Evolutionary conservation across 1,140 invertebrate species (phyloP).

Genomic region (Elysia chlorotica): DNA sequence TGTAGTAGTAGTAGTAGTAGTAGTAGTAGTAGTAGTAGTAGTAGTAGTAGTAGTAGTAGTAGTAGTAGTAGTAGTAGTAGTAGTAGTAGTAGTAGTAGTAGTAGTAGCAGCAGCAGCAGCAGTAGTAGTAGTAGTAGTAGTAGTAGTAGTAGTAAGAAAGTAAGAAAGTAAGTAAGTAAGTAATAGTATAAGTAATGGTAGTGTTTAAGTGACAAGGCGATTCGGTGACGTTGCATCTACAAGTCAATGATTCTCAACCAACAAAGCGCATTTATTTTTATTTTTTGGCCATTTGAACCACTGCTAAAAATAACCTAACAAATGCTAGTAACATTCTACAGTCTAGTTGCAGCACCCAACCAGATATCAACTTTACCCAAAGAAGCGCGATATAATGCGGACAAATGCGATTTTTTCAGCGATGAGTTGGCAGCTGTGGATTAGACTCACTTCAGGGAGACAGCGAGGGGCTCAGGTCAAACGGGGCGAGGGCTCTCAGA

Average conservation of each 20-base stretch:
- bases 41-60: background rate
- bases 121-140: background rate
- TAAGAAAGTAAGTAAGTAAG: constrained; percentile 1
- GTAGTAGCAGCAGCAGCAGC: background rate
- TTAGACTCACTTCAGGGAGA: too few relatives aligned
- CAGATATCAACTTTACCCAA: background rate
- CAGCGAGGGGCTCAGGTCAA: too few relatives aligned
- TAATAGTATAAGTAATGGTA: background rate
- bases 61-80: background rate
- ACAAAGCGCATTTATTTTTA: too few relatives aligned
- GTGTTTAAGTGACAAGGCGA: background rate
- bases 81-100: background rate
- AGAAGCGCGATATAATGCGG: background rate
- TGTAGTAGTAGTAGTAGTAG: background rate
- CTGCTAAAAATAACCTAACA: background rate
- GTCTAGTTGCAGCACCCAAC: background rate
- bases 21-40: background rate
- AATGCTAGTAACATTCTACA: background rate
- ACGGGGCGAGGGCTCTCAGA: too few relatives aligned
- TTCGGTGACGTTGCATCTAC: background rate
- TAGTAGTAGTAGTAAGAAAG: background rate
- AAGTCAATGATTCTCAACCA: too few relatives aligned
- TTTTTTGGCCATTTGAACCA: too few relatives aligned
- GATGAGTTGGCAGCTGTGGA: too few relatives aligned
- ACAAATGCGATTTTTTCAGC: too few relatives aligned